A percentile compares a stretch with the other conserved stretches of the same genome.
phyloP scores from a whole-genome alignment of 2,888 invertebrate species.

The Lingula anatina region DNA sequence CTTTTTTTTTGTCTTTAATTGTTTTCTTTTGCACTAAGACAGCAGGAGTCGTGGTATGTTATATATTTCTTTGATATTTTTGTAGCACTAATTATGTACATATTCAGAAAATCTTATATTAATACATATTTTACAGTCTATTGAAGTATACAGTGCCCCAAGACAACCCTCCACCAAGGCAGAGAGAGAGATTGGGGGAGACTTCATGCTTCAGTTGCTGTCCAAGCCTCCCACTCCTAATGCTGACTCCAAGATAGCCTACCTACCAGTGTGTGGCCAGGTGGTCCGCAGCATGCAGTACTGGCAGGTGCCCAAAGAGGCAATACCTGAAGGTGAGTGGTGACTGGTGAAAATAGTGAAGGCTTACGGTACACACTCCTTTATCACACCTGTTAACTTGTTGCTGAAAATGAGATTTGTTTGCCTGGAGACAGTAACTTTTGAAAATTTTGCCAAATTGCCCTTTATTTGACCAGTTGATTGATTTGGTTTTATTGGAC shows the following conservation, averaged over 20 bases:
- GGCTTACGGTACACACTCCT: neutral
- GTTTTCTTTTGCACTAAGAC: neutral
- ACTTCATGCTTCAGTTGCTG: constrained; percentile 15
- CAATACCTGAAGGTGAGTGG: constrained; percentile 31
- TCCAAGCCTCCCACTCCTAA: constrained; percentile 14
- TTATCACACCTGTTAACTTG: too few species aligned
- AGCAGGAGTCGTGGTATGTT: neutral
- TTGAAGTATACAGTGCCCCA: constrained; percentile 24
- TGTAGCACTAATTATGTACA: too few species aligned
- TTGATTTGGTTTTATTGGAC: neutral
- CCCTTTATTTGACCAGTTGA: too few species aligned
- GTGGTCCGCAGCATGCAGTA: constrained; percentile 37
- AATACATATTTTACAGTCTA: too few species aligned
- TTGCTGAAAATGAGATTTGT: neutral
- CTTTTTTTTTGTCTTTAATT: neutral
- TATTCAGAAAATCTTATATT: too few species aligned
- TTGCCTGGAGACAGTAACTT: neutral
- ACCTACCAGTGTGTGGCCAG: constrained; percentile 43
- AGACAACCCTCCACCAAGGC: constrained; percentile 17
- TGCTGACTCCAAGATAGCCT: constrained; percentile 14
- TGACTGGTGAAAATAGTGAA: neutral
- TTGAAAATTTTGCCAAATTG: neutral
- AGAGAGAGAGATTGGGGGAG: constrained; percentile 7
- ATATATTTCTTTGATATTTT: too few species aligned
- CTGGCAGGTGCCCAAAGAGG: constrained; percentile 42